A percentile compares a stretch with the other conserved stretches of the same genome.
These are phyloP conservation scores for Champsocephalus esox DNA, from an alignment of 2,797 vertebrate species.

Conservation along the genomic window DNA sequence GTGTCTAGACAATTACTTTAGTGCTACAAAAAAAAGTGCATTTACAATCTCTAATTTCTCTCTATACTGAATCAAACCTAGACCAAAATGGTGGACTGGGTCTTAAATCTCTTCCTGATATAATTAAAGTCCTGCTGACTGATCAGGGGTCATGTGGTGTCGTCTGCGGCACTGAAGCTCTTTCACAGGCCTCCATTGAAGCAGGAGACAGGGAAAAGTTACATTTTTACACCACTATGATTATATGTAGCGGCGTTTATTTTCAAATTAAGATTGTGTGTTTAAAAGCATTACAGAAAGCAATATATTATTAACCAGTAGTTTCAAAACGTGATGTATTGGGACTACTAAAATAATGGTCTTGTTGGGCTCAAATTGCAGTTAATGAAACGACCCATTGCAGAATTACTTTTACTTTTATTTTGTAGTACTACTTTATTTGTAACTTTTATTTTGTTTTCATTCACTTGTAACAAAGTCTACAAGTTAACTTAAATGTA, in stretches of 20 bases:
- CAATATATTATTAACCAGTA: not conserved
- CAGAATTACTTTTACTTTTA: not conserved
- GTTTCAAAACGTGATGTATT: not conserved
- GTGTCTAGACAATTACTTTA: not conserved
- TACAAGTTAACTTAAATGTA: not conserved
- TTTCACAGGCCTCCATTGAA: slow-evolving; percentile 52
- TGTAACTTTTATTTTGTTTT: not conserved
- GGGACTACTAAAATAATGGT: not conserved
- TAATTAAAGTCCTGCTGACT: slow-evolving; percentile 49
- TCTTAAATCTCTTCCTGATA: slow-evolving; percentile 54
- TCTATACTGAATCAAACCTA: not conserved
- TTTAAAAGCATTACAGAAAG: not conserved
- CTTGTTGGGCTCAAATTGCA: not conserved
- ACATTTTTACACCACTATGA: not conserved
- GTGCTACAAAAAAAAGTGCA: not conserved
- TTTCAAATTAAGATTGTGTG: not conserved
- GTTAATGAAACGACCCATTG: not conserved
- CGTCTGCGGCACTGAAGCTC: slow-evolving; percentile 23
- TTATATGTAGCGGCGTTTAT: not conserved
- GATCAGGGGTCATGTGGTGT: slow-evolving; percentile 68
- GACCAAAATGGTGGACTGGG: not conserved
- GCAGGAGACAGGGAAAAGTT: slow-evolving; percentile 2
- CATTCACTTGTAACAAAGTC: not conserved
- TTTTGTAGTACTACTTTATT: not conserved
- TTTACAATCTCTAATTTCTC: not conserved